Conservation (phyloP, 2,113 vertebrate genomes). For the Ptyas mucosa region DNA sequence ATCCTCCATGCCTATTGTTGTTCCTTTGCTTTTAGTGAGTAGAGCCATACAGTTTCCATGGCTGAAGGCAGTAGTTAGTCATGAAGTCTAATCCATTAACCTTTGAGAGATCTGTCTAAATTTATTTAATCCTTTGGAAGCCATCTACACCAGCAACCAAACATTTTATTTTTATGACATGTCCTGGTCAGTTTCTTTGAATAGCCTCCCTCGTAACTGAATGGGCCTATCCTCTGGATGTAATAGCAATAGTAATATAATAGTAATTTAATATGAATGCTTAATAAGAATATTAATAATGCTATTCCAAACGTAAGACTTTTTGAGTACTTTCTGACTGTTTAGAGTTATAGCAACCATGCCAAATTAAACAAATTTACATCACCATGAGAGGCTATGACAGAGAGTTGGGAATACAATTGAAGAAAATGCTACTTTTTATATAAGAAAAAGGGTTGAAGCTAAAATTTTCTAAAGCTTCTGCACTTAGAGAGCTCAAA, state of each 20-base stretch:
- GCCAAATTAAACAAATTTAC: background rate
- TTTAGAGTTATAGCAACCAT: background rate
- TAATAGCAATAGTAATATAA: background rate
- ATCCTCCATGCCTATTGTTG: background rate
- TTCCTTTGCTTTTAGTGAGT: background rate
- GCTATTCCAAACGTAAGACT: background rate
- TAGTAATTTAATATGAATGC: background rate
- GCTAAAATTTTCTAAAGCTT: background rate
- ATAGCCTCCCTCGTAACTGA: background rate
- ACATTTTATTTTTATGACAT: background rate
- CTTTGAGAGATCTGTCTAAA: background rate
- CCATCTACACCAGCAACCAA: background rate
- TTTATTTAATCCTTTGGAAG: background rate
- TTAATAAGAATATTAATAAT: background rate
- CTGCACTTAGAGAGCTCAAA: background rate
- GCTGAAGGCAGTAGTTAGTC: background rate
- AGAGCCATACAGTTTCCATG: background rate
- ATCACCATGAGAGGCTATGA: background rate
- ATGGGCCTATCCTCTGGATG: background rate
- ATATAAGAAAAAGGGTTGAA: background rate
- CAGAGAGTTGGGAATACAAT: background rate
- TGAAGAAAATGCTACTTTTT: background rate
- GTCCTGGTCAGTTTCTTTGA: background rate
- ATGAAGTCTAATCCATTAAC: background rate
- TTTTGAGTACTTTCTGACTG: background rate